Base-by-base conservation (phyloP, 1,140 invertebrate genomes). In the Eulimnadia texana region DNA sequence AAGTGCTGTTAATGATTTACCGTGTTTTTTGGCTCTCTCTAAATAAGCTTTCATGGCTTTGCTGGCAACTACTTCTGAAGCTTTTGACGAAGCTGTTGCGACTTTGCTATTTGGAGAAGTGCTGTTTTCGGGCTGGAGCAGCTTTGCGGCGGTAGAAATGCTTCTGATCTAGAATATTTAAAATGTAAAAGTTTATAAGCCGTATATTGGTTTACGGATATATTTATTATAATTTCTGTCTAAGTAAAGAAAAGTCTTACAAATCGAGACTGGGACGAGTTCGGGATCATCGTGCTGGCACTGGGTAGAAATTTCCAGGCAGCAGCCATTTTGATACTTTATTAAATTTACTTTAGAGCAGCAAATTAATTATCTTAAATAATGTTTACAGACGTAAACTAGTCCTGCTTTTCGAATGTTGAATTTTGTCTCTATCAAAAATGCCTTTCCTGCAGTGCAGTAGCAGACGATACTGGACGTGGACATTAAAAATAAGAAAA, bases 41-140 rank as follows among this genome's bases (percentile, higher is more conserved):
- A 95, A 75, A 71, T 94, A 96, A 0, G 84, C 80, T 72, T 79
- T 80, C 90, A 95, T 94, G 33, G 89, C 87, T 75, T 86, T 89
- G 70, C 83, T 92, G 33, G 16, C 16, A n/a, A 42, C 33, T 42
- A 16, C 33, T 42, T 6, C 16, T 42, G 33, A n/a, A n/a, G 33
- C 33, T 9, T 42, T 16, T 42, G 33, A 42, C 33, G 33, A 9
- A 6, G 6, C 6, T 16, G 33, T 6, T 6, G 33, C 33, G 6
- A 42, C 33, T 6, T 6, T 6, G 16, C 33, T 42, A 6, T 6
- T 6, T 42, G 33, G 33, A 9, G 33, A 42, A 42, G 16, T 6
- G 16, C 6, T 16, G 6, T 42, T 42, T 6, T 42, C 33, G 33
- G 33, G 6, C 33, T 42, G 33, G 6, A 42, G 33, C 33, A 42